Conservation (phyloP, 53 echinoderm and acorn worm species). For the Zoroaster sp. region DNA sequence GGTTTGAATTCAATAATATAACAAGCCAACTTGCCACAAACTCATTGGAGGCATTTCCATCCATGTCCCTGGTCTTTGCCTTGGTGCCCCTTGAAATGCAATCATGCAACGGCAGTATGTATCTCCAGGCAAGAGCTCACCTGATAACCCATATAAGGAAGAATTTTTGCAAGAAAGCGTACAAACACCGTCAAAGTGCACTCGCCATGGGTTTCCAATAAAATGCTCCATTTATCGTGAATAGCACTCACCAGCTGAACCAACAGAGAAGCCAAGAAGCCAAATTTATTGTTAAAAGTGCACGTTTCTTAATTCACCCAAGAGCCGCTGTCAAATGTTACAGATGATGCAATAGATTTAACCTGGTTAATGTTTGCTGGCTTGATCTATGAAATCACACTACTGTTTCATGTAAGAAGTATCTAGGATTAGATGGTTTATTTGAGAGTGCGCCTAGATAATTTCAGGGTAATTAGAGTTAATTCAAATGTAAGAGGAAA, state of each 20-base stretch:
- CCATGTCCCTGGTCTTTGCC: too few species aligned
- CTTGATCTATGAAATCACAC: not conserved
- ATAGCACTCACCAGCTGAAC: not conserved
- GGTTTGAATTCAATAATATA: too few species aligned
- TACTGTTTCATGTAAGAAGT: conserved; percentile 25
- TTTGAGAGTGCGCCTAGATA: too few species aligned
- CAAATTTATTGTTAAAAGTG: not conserved
- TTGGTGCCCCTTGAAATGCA: too few species aligned
- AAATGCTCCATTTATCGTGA: not conserved
- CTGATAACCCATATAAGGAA: conserved; percentile 7
- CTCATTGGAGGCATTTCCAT: too few species aligned
- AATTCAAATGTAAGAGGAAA: too few species aligned
- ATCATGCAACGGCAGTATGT: not conserved
- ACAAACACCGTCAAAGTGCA: too few species aligned
- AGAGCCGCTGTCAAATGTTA: not conserved
- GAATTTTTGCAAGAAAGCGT: not conserved
- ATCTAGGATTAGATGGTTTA: too few species aligned
- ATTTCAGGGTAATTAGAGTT: too few species aligned
- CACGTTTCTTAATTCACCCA: not conserved
- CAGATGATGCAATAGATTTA: not conserved
- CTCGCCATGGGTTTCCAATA: not conserved
- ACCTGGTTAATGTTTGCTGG: not conserved
- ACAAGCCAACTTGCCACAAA: too few species aligned
- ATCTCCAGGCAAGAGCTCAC: not conserved
- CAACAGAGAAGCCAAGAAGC: not conserved